Conservation (phyloP, 2,888 invertebrate species). For the Heliconius charithonia region DNA sequence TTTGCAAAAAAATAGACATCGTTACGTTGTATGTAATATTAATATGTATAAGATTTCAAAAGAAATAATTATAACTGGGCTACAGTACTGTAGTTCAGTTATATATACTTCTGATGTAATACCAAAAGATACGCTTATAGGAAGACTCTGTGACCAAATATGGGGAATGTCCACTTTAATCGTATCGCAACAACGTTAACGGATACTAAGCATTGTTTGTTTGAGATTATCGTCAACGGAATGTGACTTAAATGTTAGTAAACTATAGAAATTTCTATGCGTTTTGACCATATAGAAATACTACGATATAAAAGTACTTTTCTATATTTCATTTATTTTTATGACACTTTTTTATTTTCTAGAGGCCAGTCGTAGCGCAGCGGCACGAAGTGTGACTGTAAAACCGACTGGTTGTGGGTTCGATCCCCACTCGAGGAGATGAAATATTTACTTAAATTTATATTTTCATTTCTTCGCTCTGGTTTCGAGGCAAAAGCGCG, state of each 20-base stretch:
- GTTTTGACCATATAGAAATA: neutral
- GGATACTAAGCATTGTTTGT: constrained; percentile 37
- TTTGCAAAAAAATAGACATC: no score
- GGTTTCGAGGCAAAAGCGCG: no score
- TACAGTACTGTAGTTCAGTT: neutral
- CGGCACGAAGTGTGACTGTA: no score
- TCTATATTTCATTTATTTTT: neutral
- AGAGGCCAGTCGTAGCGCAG: no score
- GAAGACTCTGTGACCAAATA: constrained; percentile 36
- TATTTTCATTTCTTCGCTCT: no score
- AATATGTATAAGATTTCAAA: neutral
- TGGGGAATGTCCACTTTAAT: constrained; percentile 42
- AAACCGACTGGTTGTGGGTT: no score
- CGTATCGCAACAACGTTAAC: constrained; percentile 37
- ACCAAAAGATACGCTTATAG: constrained; percentile 8
- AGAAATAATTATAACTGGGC: no score
- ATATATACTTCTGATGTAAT: constrained; percentile 10
- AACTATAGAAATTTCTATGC: neutral
- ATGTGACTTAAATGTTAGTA: constrained; percentile 17
- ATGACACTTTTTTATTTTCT: no score
- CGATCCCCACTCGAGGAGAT: no score
- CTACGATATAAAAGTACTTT: neutral
- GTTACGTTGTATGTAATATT: no score
- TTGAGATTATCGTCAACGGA: constrained; percentile 37
- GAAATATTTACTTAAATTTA: no score